A percentile compares a stretch with the other conserved stretches of the same genome.
Conservation (phyloP, 2,797 vertebrate genomes). For the Danio albolineatus region DNA sequence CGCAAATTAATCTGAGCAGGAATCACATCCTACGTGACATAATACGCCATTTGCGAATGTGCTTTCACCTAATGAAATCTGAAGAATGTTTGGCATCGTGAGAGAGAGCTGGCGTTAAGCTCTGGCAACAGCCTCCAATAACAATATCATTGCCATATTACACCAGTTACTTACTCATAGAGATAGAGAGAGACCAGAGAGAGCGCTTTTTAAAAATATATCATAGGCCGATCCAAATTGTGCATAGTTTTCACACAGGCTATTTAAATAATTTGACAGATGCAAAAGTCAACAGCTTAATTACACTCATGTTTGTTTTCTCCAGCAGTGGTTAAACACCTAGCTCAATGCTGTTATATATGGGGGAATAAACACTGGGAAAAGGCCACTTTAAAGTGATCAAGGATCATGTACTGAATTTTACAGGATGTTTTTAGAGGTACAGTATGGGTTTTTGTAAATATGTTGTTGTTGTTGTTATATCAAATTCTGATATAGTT, state of each 20-base stretch:
- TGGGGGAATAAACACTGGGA: too few species aligned
- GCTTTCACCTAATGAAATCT: conserved; percentile 78
- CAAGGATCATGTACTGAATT: too few species aligned
- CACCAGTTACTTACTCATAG: conserved; percentile 26
- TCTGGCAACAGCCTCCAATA: conserved; percentile 66
- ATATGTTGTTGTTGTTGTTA: too few species aligned
- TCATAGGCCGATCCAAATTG: neutral
- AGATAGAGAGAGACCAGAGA: neutral
- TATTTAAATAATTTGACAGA: neutral
- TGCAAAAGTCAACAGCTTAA: neutral
- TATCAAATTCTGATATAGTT: too few species aligned
- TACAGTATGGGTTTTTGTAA: too few species aligned
- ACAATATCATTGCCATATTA: conserved; percentile 65
- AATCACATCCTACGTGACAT: conserved; percentile 58
- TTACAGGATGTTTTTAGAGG: too few species aligned
- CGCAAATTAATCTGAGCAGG: conserved; percentile 67
- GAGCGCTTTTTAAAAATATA: neutral
- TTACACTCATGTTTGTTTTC: neutral
- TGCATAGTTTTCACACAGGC: neutral
- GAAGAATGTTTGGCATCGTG: conserved; percentile 74
- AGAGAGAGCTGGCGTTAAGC: conserved; percentile 66
- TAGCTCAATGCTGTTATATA: neutral
- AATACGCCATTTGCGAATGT: conserved; percentile 72
- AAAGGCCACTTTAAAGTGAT: too few species aligned
- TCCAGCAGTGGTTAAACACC: too few species aligned